These are phyloP conservation scores for Lichenostomus cassidix DNA, from an alignment of 2,113 vertebrate species.

Conservation along the genomic window DNA sequence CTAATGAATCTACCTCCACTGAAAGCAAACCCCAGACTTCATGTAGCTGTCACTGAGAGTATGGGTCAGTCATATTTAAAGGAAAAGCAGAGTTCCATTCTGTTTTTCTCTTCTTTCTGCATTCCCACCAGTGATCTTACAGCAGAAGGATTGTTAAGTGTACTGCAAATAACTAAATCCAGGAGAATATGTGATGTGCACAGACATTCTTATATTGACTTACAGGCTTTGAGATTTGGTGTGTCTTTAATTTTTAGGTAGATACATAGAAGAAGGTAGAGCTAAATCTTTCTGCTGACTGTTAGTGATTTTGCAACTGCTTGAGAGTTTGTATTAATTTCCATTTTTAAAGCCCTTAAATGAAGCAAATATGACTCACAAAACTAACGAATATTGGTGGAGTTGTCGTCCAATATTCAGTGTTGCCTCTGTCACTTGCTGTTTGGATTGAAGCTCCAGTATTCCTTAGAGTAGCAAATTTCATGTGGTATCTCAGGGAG, in stretches of 20 bases:
- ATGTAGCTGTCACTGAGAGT: neutral
- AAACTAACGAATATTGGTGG: neutral
- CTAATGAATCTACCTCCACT: neutral
- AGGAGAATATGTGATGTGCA: neutral
- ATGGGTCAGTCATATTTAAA: neutral
- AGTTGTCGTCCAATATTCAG: neutral
- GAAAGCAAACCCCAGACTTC: neutral
- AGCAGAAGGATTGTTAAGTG: neutral
- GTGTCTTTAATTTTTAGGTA: neutral
- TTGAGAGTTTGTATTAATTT: neutral
- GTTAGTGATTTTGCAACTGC: neutral
- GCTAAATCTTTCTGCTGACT: neutral
- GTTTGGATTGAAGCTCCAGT: neutral
- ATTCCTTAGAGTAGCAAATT: neutral
- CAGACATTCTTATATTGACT: neutral
- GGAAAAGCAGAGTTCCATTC: neutral
- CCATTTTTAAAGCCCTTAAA: neutral
- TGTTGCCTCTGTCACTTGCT: neutral
- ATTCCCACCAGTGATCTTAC: neutral
- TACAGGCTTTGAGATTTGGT: neutral
- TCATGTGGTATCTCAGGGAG: neutral
- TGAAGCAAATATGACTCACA: neutral
- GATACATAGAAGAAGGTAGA: neutral
- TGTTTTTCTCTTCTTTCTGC: neutral
- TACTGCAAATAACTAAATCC: neutral